A percentile compares a stretch with the other conserved stretches of the same genome.
Conservation (phyloP, 2,888 invertebrate genomes). For the Amiota mariae region DNA sequence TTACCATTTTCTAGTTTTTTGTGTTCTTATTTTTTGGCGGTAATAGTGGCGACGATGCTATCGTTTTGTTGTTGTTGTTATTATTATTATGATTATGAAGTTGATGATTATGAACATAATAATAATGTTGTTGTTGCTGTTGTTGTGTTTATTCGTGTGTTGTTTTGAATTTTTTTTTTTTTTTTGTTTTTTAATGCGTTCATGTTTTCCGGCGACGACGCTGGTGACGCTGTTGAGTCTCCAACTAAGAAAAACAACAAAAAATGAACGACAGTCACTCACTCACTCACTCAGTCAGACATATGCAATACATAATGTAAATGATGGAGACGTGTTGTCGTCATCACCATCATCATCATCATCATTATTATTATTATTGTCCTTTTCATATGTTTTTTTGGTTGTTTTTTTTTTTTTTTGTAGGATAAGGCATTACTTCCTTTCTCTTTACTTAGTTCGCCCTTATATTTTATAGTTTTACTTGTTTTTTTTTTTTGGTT, state of each 20-base stretch:
- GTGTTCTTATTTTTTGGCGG: neutral
- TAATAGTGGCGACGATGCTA: neutral
- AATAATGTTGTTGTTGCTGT: neutral
- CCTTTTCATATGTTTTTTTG: neutral
- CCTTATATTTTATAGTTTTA: conserved; percentile 43
- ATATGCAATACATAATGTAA: conserved; percentile 21
- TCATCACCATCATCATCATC: neutral
- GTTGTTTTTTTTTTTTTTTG: too few species aligned
- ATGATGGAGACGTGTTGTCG: conserved; percentile 16
- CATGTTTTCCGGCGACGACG: conserved; percentile 46
- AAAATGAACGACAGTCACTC: conserved; percentile 15
- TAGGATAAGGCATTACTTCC: neutral
- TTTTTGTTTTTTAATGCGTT: conserved; percentile 35
- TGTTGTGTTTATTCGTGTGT: conserved; percentile 2
- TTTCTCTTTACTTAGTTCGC: neutral
- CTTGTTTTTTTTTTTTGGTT: neutral
- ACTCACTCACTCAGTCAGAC: neutral
- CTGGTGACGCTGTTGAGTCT: conserved; percentile 5
- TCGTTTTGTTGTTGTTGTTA: neutral
- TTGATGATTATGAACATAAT: too few species aligned
- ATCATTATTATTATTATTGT: neutral
- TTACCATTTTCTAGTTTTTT: neutral
- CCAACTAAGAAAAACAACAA: neutral
- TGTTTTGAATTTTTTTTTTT: conserved; percentile 41
- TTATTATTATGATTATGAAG: neutral